These are phyloP conservation scores for Notodonta ziczac DNA, from an alignment of 2,888 invertebrate species.

Conservation along the genomic window DNA sequence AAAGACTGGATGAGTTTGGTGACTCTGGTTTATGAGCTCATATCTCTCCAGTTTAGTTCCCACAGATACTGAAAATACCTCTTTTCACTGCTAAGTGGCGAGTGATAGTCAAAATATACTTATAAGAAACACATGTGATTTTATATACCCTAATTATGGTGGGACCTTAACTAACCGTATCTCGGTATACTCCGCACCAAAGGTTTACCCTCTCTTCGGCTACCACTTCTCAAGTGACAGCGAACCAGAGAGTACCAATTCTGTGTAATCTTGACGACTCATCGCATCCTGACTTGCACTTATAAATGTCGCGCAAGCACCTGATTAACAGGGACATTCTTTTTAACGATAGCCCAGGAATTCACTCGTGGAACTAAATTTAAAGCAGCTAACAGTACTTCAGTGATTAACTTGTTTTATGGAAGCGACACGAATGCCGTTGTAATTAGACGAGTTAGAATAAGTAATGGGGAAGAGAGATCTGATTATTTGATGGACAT, in stretches of 20 bases:
- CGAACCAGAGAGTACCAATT: conserved; percentile 40
- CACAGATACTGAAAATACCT: too few species aligned
- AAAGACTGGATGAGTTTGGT: too few species aligned
- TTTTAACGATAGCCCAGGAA: conserved; percentile 43
- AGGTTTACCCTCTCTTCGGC: not conserved
- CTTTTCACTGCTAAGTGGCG: too few species aligned
- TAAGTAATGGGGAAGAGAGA: conserved; percentile 13
- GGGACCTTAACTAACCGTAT: too few species aligned
- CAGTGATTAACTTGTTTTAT: conserved; percentile 30
- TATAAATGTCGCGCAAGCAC: conserved; percentile 59
- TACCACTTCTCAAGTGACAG: conserved; percentile 42
- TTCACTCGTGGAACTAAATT: conserved; percentile 31
- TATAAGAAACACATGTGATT: too few species aligned
- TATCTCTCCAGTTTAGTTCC: too few species aligned
- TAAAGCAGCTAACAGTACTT: conserved; percentile 29
- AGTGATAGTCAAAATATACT: too few species aligned
- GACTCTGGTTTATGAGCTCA: too few species aligned
- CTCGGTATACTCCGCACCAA: not conserved
- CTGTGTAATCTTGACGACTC: conserved; percentile 54
- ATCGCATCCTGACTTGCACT: conserved; percentile 48
- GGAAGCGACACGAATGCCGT: conserved; percentile 23
- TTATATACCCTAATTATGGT: too few species aligned
- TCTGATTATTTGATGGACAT: conserved; percentile 22
- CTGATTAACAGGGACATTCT: conserved; percentile 56
- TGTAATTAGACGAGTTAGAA: conserved; percentile 36